Evolutionary conservation across 2,797 vertebrate species (phyloP).

Genomic region (Hippoglossus hippoglossus): DNA sequence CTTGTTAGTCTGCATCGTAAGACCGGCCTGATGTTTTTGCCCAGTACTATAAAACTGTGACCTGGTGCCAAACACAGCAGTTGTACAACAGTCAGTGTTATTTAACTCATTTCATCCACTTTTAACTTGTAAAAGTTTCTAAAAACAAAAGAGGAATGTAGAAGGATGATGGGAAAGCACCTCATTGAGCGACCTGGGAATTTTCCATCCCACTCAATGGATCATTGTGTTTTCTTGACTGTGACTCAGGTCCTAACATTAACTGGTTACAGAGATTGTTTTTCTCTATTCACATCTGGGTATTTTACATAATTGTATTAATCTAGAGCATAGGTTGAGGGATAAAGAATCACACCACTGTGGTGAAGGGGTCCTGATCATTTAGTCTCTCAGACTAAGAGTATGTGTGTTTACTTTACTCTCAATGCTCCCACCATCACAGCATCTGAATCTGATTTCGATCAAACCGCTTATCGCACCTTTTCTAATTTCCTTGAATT

Average conservation of each 20-base stretch:
- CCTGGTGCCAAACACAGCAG: background rate
- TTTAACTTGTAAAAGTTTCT: too few species aligned
- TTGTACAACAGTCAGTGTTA: conserved; percentile 25
- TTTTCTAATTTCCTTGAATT: conserved; percentile 39
- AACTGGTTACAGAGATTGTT: conserved; percentile 15
- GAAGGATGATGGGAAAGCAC: too few species aligned
- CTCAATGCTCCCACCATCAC: background rate
- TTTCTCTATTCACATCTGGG: conserved; percentile 5
- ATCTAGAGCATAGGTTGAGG: too few species aligned
- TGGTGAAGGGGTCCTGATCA: background rate
- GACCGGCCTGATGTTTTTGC: conserved; percentile 19
- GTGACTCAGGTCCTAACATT: conserved; percentile 20
- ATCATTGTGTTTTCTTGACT: conserved; percentile 24
- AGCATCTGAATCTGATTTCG: conserved; percentile 24
- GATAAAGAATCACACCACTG: background rate
- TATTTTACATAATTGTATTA: too few species aligned
- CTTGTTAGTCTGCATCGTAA: background rate
- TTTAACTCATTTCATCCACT: conserved; percentile 13
- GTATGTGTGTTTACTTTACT: background rate
- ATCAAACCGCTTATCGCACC: background rate
- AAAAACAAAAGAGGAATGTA: too few species aligned
- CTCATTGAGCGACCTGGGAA: too few species aligned
- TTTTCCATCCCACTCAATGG: background rate
- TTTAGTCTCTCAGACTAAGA: background rate
- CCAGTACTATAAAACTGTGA: conserved; percentile 38